A percentile compares a stretch with the other conserved stretches of the same genome.
These are phyloP conservation scores for Drosophila greeni DNA, from an alignment of 2,888 invertebrate genomes.

Conservation along the genomic window DNA sequence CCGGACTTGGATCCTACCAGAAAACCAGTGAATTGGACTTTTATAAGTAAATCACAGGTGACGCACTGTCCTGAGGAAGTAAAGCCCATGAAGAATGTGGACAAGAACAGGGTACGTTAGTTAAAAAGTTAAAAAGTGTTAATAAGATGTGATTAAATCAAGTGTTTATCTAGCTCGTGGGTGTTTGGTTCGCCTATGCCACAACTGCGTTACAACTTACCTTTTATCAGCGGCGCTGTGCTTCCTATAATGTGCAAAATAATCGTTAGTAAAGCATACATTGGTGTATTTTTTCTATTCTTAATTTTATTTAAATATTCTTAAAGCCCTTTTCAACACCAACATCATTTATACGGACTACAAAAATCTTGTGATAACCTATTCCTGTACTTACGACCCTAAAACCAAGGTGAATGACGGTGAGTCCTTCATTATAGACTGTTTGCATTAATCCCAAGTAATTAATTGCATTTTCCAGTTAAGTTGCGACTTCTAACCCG, in stretches of 20 bases:
- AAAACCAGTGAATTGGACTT: not conserved
- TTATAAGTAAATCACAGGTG: not conserved
- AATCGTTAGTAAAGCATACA: slow-evolving; percentile 41
- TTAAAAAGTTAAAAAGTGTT: fast-evolving
- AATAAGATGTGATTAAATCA: fast-evolving
- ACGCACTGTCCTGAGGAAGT: slow-evolving; percentile 22
- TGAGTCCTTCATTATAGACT: slow-evolving; percentile 2
- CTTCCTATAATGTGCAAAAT: slow-evolving; percentile 45
- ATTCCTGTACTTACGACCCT: slow-evolving; percentile 27
- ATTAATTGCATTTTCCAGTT: slow-evolving; percentile 14
- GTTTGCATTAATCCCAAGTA: not conserved
- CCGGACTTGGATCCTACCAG: too few relatives aligned
- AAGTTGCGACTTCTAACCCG: slow-evolving; percentile 52
- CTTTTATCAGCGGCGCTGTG: slow-evolving; percentile 40
- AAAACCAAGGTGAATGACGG: not conserved
- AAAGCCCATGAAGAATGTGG: slow-evolving; percentile 9
- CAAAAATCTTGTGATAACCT: slow-evolving; percentile 30
- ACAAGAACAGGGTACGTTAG: slow-evolving; percentile 26
- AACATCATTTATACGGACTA: slow-evolving; percentile 49
- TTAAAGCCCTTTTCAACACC: slow-evolving; percentile 39
- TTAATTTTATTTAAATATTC: not conserved
- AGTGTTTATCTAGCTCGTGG: slow-evolving; percentile 40
- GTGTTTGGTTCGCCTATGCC: slow-evolving; percentile 56
- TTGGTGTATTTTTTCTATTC: not conserved
- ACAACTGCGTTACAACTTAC: slow-evolving; percentile 42